Base-by-base conservation (phyloP, 37 sponge, comb jelly and placozoan genomes). In the Spongilla lacustris region DNA sequence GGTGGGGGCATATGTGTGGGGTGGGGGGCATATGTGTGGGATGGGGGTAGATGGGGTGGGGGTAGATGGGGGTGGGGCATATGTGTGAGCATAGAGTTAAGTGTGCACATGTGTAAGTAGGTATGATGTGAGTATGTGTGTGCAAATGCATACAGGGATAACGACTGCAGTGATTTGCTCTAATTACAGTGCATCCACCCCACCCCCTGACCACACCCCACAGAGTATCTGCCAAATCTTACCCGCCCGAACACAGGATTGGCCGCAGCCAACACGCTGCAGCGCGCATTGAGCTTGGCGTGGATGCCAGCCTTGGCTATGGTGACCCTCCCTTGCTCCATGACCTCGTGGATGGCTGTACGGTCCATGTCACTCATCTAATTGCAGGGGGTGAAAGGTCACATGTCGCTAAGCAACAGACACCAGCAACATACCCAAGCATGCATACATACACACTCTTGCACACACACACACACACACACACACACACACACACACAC, bases 221-320 rank as follows among this genome's bases (percentile, higher is more conserved):
- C n/a, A n/a, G n/a, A n/a, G n/a, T n/a, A n/a, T n/a, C n/a, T n/a
- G n/a, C n/a, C n/a, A 25, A 36, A 36, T 75, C 93, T 87, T 58
- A 96, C 96, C 48, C 98, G 71, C 29, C 99, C 99, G 81, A 93
- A 99, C n/a, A 99, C 97, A 14, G 99, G 99, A 86, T 99, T 99
- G 68, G 99, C 99, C 58, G 99, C 99, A 35, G 99, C 99, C 71
- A 99, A 86, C 0, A 99, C 99, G 41, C 91, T 87, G 79, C 99
- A 99, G 26, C 99, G 48, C 38, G 99, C 99, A 83, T 99, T 99
- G 35, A 99, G 90, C 66, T 96, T 91, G 36, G 97, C 99, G 76
- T 99, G 99, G 46, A 99, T 99, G 23, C 99, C 99, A 0, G 99
- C 99, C 91, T 99, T 99, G 29, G 97, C 93, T 22, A 99, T 99